Evolutionary conservation across 2,888 invertebrate species (phyloP), one percentile per base, ranked within the genome.

Genomic region (Quadroppia sp.): DNA sequence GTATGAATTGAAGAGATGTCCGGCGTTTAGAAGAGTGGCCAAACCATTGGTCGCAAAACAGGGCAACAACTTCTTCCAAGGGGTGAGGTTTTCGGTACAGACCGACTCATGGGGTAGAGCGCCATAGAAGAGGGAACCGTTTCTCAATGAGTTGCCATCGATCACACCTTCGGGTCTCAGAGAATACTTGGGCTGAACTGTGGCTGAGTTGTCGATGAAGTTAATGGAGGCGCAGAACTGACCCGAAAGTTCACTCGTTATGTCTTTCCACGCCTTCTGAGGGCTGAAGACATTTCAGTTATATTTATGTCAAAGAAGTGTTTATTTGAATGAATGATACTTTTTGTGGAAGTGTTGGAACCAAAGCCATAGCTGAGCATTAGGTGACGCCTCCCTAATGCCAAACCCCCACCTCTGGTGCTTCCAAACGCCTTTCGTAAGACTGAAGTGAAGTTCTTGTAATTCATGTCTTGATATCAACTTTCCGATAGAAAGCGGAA

Each of bases 51-150:
- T 89, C n/a, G 90, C 64, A 32, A 75, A 91, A 84, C 99, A 99
- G 0, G 99, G 98, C 64, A 99, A 83, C 4, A 99, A 84, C 82
- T 98, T 99, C 80, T 95, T 94, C 91, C 97, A 98, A 0, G 99
- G 98, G 17, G 99, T 98, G 79, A 99, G 85, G 85, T 99, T 99
- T 85, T 99, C 99, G 0, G 98, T 99, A 81, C 99, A 99, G 3
- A 97, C 94, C 79, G 94, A 92, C 86, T 99, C 99, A 77, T 93
- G 86, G 0, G 98, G 95, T 76, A 99, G 82, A n/a, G 92, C 89
- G 0, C 96, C 90, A 84, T 96, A 97, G 79, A 91, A 84, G 28
- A 79, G 23, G 64, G 76, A 77, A 30, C 76, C 76, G 23, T 77
- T 72, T 69, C 77, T 74, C 50, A 78, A 77, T 20, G 80, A 86